phyloP scores from a whole-genome alignment of 2,888 invertebrate genomes.

The Idaea biselata region DNA sequence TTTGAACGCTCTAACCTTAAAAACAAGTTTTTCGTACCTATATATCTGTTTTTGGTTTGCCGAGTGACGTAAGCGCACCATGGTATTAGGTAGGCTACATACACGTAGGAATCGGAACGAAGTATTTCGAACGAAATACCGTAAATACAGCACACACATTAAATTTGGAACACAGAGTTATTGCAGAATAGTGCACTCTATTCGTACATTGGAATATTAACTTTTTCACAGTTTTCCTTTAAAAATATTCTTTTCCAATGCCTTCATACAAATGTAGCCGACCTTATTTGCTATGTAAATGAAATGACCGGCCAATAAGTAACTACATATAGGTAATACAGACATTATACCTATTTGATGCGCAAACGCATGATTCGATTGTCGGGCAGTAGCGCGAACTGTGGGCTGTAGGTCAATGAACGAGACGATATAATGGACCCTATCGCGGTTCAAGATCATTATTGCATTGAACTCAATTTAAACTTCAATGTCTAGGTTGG shows the following conservation, averaged over 20 bases:
- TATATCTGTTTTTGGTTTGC: background rate
- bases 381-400: background rate
- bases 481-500: constrained; percentile 25
- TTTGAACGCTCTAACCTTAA: background rate
- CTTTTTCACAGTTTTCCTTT: no score
- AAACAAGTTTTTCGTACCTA: background rate
- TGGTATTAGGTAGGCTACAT: background rate
- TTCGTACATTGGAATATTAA: no score
- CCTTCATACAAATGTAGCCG: no score
- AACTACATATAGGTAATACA: background rate
- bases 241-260: no score
- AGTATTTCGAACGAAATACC: no score
- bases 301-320: background rate
- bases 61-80: background rate
- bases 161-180: no score
- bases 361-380: constrained; percentile 10
- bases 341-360: constrained; percentile 4
- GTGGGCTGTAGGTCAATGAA: constrained; percentile 26
- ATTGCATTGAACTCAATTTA: constrained; percentile 17
- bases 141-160: no score
- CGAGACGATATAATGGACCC: constrained; percentile 24
- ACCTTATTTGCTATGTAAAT: background rate
- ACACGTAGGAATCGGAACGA: no score
- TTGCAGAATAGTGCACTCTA: no score
- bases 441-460: constrained; percentile 26